A percentile compares a stretch with the other conserved stretches of the same genome.
phyloP scores from a whole-genome alignment of 2,113 vertebrate species.

The Cyprinodon variegatus region DNA sequence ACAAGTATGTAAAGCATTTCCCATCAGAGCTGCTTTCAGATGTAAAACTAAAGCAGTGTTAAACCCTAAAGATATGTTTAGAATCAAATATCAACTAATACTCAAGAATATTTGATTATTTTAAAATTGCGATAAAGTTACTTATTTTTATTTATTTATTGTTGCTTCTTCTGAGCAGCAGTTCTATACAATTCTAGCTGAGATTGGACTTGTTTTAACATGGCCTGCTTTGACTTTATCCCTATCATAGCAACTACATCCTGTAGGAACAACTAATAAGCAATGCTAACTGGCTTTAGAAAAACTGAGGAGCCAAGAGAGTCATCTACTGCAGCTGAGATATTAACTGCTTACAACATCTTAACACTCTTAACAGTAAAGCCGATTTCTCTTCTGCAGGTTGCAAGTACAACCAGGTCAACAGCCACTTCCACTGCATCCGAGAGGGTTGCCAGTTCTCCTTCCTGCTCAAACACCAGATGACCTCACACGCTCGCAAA shows the following conservation, averaged over 20 bases:
- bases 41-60: not conserved
- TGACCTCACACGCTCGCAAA: slow-evolving; percentile 98
- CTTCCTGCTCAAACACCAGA: slow-evolving; percentile 99
- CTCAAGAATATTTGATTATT: no score
- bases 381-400: slow-evolving; percentile 76
- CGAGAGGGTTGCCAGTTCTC: slow-evolving; percentile 98
- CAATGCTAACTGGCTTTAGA: not conserved
- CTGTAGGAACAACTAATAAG: not conserved
- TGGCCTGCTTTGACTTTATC: not conserved
- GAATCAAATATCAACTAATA: no score
- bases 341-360: not conserved
- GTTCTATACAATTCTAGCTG: not conserved
- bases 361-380: not conserved
- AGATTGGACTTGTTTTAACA: not conserved
- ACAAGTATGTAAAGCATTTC: not conserved
- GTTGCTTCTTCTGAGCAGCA: no score
- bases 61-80: not conserved
- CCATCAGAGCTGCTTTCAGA: not conserved
- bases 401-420: slow-evolving; percentile 99
- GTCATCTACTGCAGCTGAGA: not conserved
- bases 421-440: slow-evolving; percentile 99
- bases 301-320: no score
- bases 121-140: not conserved
- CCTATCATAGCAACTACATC: not conserved
- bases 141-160: not conserved